Conservation (phyloP, 2,888 invertebrate genomes). For the Dimorphilus gyrociliatus region DNA sequence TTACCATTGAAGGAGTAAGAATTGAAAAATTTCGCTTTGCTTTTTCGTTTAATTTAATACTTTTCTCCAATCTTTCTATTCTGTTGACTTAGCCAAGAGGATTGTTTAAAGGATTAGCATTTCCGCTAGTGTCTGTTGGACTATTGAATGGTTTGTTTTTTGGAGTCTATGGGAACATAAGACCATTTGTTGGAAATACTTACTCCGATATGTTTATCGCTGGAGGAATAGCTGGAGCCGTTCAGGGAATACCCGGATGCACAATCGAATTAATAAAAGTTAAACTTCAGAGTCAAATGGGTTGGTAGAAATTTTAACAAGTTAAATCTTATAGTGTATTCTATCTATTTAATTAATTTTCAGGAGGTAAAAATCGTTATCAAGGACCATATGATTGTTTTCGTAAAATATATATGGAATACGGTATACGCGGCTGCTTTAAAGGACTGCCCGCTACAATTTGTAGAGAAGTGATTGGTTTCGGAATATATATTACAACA, state of each 20-base stretch:
- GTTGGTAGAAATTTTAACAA: constrained; percentile 7
- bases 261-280: constrained; percentile 55
- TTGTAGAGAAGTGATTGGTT: constrained; percentile 46
- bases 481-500: constrained; percentile 46
- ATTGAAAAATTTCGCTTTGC: too few species aligned
- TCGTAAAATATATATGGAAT: constrained; percentile 41
- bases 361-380: too few species aligned
- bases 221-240: constrained; percentile 47
- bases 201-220: constrained; percentile 41
- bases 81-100: too few species aligned
- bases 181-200: too few species aligned
- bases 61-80: too few species aligned
- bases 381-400: constrained; percentile 43
- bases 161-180: constrained; percentile 46
- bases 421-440: constrained; percentile 21
- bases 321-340: too few species aligned
- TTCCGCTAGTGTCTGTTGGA: constrained; percentile 49
- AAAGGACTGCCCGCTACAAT: constrained; percentile 29
- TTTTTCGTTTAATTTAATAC: too few species aligned
- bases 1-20: too few species aligned
- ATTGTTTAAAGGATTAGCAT: constrained; percentile 43
- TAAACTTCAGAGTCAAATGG: constrained; percentile 44
- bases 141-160: constrained; percentile 51
- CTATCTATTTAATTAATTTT: too few species aligned
- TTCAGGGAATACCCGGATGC: constrained; percentile 45